Base-by-base conservation (phyloP, 92 coral and sea anemone genomes). In the Epizoanthus rinbou region DNA sequence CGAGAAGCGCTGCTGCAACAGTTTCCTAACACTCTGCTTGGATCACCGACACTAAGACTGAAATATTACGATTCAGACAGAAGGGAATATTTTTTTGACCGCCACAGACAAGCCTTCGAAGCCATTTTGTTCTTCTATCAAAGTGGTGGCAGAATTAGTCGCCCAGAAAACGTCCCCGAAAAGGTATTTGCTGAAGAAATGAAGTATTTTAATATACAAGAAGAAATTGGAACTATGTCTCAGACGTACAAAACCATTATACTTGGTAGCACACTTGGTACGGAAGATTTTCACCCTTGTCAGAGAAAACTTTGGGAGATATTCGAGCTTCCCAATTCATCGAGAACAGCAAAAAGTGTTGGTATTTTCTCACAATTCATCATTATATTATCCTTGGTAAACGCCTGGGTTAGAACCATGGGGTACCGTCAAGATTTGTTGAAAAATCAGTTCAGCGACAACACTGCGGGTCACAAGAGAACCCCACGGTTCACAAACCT, bases 31-130 rank as follows among this genome's bases (percentile, higher is more conserved):
- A 84, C 98, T 4, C 76, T 93, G 1, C 90, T 93, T 1, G 98
- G 98, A 14, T 91, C 90, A 22, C 93, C 88, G 70, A 78, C 74
- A 25, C 91, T 87, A 73, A 67, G 98, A 80, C 71, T 63, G 3
- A 89, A 85, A 80, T 93, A 91, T 74, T 93, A 86, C 76, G 98
- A 93, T 35, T 85, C 80, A 10, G 25, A 62, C 60, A 80, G 95
- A 31, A 79, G 89, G 35, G 88, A 93, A 47, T 93, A 93, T 11
- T 93, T 93, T 57, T 93, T 93, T 78, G 98, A 93, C 73, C 98
- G 98, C n/a, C 98, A 93, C 84, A 78, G 98, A 39, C 92, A 91
- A 73, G 98, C 98, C 0, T 93, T 93, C 70, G 98, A 93, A 84
- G 98, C 92, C 54, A 93, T 93, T 45, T 63, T 93, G 81, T 93